Conservation (phyloP, 2,888 invertebrate genomes). For the Euproctis similis region DNA sequence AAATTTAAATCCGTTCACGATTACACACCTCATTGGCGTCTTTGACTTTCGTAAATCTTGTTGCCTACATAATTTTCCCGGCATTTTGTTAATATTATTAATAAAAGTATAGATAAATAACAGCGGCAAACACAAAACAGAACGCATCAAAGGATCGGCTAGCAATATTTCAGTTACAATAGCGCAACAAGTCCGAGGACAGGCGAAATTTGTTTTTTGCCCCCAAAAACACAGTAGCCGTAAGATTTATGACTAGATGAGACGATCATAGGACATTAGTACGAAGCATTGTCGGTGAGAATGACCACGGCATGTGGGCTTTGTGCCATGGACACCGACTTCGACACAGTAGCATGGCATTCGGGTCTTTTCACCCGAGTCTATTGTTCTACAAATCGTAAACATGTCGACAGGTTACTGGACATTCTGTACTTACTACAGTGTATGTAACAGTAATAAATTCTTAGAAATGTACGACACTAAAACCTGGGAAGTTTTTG, state of each 20-base stretch:
- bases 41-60: no score
- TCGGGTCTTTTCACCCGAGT: slow-evolving; percentile 11
- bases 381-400: slow-evolving; percentile 61
- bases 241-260: slow-evolving; percentile 64
- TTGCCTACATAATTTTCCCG: no score
- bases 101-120: no score
- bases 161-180: slow-evolving; percentile 15
- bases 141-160: slow-evolving; percentile 13
- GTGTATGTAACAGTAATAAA: slow-evolving; percentile 33
- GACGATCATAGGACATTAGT: slow-evolving; percentile 72
- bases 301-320: slow-evolving; percentile 63
- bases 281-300: slow-evolving; percentile 54
- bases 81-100: no score
- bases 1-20: background rate
- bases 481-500: slow-evolving; percentile 6
- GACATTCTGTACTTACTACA: slow-evolving; percentile 26
- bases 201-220: slow-evolving; percentile 21
- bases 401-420: slow-evolving; percentile 68
- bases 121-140: slow-evolving; percentile 3
- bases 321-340: slow-evolving; percentile 36
- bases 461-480: slow-evolving; percentile 21
- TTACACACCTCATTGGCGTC: background rate
- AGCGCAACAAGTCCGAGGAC: slow-evolving; percentile 22
- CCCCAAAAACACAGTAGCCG: slow-evolving; percentile 45
- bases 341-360: slow-evolving; percentile 28